Conservation (phyloP, 37 sponge, comb jelly and placozoan species). For the Theonella swinhoei region DNA sequence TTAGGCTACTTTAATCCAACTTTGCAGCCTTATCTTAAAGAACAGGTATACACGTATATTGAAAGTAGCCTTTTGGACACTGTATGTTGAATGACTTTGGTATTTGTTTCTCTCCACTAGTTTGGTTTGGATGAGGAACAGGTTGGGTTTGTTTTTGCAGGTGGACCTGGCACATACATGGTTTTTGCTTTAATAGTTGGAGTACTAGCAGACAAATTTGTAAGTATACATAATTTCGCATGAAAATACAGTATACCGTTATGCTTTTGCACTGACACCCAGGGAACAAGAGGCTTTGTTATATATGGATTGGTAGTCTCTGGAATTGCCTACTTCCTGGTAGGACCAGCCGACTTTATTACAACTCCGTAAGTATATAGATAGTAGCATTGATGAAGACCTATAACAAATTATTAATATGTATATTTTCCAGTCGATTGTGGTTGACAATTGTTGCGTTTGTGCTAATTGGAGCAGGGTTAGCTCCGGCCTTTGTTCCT, state of each 20-base stretch:
- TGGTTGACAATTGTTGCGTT: slow-evolving; percentile 47
- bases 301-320: slow-evolving; percentile 22
- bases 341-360: slow-evolving; percentile 64
- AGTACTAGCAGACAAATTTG: slow-evolving; percentile 38
- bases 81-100: neutral
- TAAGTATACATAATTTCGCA: slow-evolving; percentile 1
- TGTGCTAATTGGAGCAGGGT: slow-evolving; percentile 36
- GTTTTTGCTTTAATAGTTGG: slow-evolving; percentile 40
- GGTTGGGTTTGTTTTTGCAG: slow-evolving; percentile 35
- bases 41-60: slow-evolving; percentile 8
- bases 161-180: slow-evolving; percentile 48
- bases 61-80: neutral
- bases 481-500: slow-evolving; percentile 23
- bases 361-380: slow-evolving; percentile 8
- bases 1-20: slow-evolving; percentile 47
- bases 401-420: neutral
- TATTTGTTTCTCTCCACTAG: slow-evolving; percentile 7
- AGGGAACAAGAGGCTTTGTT: slow-evolving; percentile 56
- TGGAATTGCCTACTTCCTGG: slow-evolving; percentile 43
- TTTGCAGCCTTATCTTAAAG: slow-evolving; percentile 36
- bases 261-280: neutral
- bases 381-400: neutral
- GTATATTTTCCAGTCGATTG: slow-evolving; percentile 33
- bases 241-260: neutral
- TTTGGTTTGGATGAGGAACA: slow-evolving; percentile 30